A percentile compares a stretch with the other conserved stretches of the same genome.
Evolutionary conservation across 2,888 invertebrate genomes (phyloP).

Genomic region (Sphecodes monilicornis): DNA sequence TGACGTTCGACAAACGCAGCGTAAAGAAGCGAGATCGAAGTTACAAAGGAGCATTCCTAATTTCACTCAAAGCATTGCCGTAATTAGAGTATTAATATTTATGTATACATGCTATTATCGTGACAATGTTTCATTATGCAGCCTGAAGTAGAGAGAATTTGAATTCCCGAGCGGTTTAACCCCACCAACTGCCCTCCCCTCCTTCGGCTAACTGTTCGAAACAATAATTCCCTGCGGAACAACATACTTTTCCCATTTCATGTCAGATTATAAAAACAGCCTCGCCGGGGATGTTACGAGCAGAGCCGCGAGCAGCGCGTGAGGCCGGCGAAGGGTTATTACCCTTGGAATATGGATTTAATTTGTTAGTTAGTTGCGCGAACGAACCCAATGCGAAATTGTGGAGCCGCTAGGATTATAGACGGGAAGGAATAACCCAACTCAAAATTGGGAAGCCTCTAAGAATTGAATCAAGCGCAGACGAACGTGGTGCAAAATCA

Average conservation of each 20-base stretch:
- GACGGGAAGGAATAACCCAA: no score
- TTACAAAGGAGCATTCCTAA: not conserved
- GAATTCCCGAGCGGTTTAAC: conserved; percentile 28
- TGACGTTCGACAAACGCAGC: not conserved
- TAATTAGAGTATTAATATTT: conserved; percentile 5
- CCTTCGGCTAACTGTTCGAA: not conserved
- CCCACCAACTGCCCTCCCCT: not conserved
- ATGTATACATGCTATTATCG: conserved; percentile 1
- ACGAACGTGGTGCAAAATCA: no score
- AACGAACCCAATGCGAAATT: no score
- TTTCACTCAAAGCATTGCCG: not conserved
- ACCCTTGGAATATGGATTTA: no score
- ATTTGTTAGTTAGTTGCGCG: no score
- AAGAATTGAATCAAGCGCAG: no score
- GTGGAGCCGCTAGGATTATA: no score
- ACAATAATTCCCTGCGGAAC: conserved; percentile 11
- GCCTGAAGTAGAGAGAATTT: conserved; percentile 8
- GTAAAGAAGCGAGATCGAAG: not conserved
- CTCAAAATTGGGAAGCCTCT: no score
- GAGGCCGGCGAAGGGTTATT: no score
- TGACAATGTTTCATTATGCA: not conserved
- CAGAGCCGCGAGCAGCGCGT: no score
- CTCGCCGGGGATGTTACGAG: no score
- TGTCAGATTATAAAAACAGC: conserved; percentile 28
- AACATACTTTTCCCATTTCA: conserved; percentile 18